Evolutionary conservation across 30 jellyfish, hydroid and myxozoan genomes (phyloP).

Genomic region (Euphysa ruthae): DNA sequence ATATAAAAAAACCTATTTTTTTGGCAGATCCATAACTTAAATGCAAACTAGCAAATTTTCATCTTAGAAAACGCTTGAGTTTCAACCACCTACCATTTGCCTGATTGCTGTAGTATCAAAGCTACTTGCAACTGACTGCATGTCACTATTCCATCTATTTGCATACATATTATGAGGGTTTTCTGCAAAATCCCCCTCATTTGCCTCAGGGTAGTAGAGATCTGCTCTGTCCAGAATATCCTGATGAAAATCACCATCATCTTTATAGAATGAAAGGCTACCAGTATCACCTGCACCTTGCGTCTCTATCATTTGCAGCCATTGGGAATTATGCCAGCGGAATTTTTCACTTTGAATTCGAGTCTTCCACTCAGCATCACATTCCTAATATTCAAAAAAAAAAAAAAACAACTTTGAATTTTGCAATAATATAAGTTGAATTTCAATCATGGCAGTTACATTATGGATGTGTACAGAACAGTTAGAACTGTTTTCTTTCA

Average conservation of each 20-base stretch:
- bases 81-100: conserved; percentile 8
- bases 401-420: background rate
- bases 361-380: conserved; percentile 94
- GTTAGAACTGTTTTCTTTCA: no score
- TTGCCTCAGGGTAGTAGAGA: conserved; percentile 57
- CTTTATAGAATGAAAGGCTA: conserved; percentile 42
- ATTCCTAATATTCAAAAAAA: conserved; percentile 47
- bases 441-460: no score
- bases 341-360: conserved; percentile 73
- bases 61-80: background rate
- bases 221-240: conserved; percentile 89
- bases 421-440: no score
- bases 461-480: no score
- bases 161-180: conserved; percentile 41
- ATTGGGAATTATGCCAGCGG: conserved; percentile 98
- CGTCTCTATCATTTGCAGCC: conserved; percentile 92
- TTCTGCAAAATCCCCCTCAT: conserved; percentile 5
- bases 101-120: background rate
- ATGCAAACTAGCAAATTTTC: no score
- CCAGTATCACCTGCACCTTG: conserved; percentile 44
- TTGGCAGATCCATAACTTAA: no score
- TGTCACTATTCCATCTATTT: conserved; percentile 47
- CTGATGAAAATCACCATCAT: conserved; percentile 54
- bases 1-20: no score
- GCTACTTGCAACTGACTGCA: background rate